Evolutionary conservation across 2,113 vertebrate species (phyloP).

Genomic region (Anolis sagrei): DNA sequence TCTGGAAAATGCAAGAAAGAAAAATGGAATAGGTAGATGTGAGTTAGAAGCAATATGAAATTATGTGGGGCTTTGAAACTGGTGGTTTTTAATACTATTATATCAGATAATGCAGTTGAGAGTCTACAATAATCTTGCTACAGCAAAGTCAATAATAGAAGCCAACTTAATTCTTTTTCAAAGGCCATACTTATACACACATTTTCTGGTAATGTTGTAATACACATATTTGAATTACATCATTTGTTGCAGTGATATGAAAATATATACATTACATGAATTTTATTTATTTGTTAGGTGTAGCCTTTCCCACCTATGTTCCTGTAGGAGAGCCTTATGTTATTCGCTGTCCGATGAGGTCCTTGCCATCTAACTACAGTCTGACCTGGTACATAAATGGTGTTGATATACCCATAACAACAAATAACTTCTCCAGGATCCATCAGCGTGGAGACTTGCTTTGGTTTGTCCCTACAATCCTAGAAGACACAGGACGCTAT

Average conservation of each 20-base stretch:
- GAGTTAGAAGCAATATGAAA: not conserved
- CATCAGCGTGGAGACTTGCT: constrained; percentile 74
- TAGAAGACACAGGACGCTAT: constrained; percentile 82
- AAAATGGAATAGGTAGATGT: not conserved
- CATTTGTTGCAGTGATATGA: not conserved
- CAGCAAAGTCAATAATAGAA: not conserved
- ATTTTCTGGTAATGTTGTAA: not conserved
- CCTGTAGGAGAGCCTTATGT: constrained; percentile 62
- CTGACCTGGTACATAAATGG: constrained; percentile 83
- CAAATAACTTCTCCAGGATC: constrained; percentile 62
- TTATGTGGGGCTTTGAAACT: not conserved
- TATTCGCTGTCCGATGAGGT: constrained; percentile 55
- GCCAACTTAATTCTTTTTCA: not conserved
- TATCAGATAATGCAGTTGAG: too few species aligned
- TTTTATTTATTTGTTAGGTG: not conserved
- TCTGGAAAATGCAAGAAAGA: not conserved
- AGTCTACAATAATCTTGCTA: not conserved
- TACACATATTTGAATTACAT: not conserved
- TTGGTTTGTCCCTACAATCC: constrained; percentile 81
- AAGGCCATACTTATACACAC: not conserved
- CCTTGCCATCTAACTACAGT: constrained; percentile 47
- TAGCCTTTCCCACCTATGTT: constrained; percentile 54
- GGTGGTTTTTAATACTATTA: too few species aligned
- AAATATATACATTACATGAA: not conserved
- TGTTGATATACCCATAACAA: constrained; percentile 58